Percentiles rank a stretch among this genome's conserved stretches.
Conservation (phyloP, 2,113 vertebrate species). For the Charadrius vociferus region DNA sequence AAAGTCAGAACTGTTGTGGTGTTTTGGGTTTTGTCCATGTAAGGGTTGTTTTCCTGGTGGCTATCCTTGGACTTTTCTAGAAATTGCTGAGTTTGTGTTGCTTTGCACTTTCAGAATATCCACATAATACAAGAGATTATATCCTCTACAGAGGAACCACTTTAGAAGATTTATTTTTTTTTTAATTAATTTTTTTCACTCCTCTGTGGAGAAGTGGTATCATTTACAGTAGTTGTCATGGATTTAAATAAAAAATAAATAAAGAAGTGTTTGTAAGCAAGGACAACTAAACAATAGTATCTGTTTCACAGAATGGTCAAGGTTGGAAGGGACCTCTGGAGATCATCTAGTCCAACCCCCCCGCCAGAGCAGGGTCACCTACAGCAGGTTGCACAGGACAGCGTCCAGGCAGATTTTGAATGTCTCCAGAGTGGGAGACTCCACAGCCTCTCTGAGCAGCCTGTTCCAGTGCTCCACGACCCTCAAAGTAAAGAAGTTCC, state of each 20-base stretch:
- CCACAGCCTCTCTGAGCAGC: too few relatives aligned
- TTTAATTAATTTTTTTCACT: too few relatives aligned
- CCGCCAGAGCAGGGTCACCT: too few relatives aligned
- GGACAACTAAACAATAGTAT: not conserved
- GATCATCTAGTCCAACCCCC: too few relatives aligned
- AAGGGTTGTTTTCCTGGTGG: not conserved
- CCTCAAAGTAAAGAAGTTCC: too few relatives aligned
- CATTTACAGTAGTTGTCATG: not conserved
- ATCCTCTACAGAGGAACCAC: not conserved
- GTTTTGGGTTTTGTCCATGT: not conserved
- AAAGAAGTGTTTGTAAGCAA: not conserved
- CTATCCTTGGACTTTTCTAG: not conserved
- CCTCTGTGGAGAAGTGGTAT: not conserved
- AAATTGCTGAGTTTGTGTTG: not conserved
- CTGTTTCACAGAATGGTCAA: too few relatives aligned
- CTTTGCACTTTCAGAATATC: not conserved
- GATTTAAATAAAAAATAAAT: not conserved
- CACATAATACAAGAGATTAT: not conserved
- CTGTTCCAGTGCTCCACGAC: too few relatives aligned
- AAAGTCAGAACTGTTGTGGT: not conserved
- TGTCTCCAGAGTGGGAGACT: too few relatives aligned
- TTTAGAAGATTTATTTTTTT: not conserved
- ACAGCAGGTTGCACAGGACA: too few relatives aligned
- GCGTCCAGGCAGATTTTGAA: too few relatives aligned
- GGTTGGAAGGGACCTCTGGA: too few relatives aligned